Evolutionary conservation across 2,888 invertebrate species (phyloP), one percentile per base, ranked within the genome.

Genomic region (Aplocera efformata): DNA sequence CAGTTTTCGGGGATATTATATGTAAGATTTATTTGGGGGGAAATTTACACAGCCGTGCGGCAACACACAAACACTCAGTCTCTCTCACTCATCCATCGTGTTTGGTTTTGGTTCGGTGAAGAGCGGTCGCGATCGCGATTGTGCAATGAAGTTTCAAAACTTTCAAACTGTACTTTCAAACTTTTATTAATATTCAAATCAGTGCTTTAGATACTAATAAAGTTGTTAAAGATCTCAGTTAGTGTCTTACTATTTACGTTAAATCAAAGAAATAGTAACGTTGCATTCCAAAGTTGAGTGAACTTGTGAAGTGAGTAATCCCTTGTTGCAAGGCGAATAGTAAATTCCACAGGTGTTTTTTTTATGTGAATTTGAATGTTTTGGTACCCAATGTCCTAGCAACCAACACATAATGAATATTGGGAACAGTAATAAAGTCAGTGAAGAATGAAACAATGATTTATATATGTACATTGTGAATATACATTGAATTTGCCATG

Each of bases 271-370:
- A 60, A 58, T 59, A 60, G 61, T 63, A 60, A 59, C 57, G 54
- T 53, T 62, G n/a, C n/a, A n/a, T n/a, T n/a, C n/a, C 58, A 75
- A 80, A 85, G 84, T 84, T 84, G 77, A 85, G 80, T 86, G 83
- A 85, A 85, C 85, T 81, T 79, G 60, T 62, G 57, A 63, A 65
- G 63, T 58, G 52, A 56, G 61, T 67, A 60, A 66, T 63, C 50
- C 46, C 60, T 69, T 70, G 65, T 61, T 60, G 67, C 64, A 64
- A 70, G 64, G 65, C 59, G 52, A 70, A 64, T 62, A n/a, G n/a
- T n/a, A 59, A 77, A 77, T 82, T 77, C 80, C 74, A 84, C 84
- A 82, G 81, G 84, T 85, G 81, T 72, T n/a, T n/a, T n/a, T n/a
- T n/a, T n/a, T 44, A 22, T 30, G 49, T 48, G 46, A 32, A 62